Evolutionary conservation across 2,113 vertebrate species (phyloP), one percentile per base, ranked within the genome.

Genomic region (Struthidea cinerea): DNA sequence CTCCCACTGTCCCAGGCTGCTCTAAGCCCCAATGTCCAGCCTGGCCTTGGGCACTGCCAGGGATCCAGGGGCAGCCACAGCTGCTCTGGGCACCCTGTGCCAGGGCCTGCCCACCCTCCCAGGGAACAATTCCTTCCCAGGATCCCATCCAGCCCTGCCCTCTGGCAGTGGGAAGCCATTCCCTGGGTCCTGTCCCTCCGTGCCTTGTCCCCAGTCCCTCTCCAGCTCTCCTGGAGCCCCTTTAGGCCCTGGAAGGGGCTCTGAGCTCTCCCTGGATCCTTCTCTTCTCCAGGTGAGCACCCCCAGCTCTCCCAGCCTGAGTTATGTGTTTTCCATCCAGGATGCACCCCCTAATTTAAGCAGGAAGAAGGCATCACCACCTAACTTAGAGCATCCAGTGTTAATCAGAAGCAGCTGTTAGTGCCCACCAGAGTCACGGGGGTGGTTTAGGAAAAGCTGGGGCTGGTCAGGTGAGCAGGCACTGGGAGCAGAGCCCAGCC

Each of bases 191-290:
- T 87, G 74, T 2, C 84, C 63, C 84, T 76, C 1, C 37, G 10
- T 0, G 0, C 55, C 73, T 60, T 78, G 64, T 37, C 55, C 74
- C 84, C 46, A 53, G 74, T 39, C 74, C 55, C 56, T 79, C 41
- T 63, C 0, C 75, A 87, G 75, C 65, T 79, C 49, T 79, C 30
- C 56, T 71, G 65, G 75, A 63, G 49, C n/a, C 11, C 41, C 65
- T 63, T 17, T 0, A 63, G n/a, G 41, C 65, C 8, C n/a, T 61
- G 64, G 0, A 0, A 61, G n/a, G 47, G 39, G 16, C 65, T 70
- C 84, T 47, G n/a, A 76, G 56, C 42, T 76, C 55, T 60, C n/a
- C 44, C 73, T 53, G 56, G 50, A 64, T 2, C 41, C 39, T 3
- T 64, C 32, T 10, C 21, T 4, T 3, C 32, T 27, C n/a, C 56